A percentile compares a stretch with the other conserved stretches of the same genome.
Evolutionary conservation across 2,888 invertebrate species (phyloP).

Genomic region (Steinernema scapterisci): DNA sequence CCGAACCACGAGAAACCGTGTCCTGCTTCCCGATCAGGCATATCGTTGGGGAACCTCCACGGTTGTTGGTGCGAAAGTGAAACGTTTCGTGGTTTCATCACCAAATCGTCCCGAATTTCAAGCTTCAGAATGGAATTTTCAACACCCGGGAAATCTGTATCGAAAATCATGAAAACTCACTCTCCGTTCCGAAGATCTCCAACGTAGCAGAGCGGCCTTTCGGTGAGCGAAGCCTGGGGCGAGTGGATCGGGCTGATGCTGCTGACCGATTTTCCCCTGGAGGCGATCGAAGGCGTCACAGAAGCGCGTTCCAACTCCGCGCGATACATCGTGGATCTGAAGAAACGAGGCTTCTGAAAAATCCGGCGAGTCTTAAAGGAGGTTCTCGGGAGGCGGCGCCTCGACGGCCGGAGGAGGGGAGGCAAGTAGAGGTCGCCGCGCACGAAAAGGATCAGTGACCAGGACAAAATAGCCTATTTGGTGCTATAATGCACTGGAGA

Average conservation of each 20-base stretch:
- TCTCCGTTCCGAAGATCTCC: slow-evolving; percentile 20
- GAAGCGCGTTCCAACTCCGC: slow-evolving; percentile 20
- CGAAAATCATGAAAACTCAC: background rate
- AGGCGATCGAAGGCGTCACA: background rate
- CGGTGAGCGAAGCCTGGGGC: background rate
- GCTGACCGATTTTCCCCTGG: background rate
- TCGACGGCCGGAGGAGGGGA: background rate
- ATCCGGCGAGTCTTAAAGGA: background rate
- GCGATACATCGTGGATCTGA: background rate
- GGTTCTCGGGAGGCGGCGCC: background rate
- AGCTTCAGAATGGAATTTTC: no score
- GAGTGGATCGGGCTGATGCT: slow-evolving; percentile 3
- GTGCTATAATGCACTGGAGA: background rate
- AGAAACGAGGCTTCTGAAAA: no score
- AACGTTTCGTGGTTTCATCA: no score
- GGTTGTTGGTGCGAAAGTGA: no score
- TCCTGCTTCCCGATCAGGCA: no score
- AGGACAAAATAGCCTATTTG: no score
- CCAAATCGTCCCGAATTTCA: no score
- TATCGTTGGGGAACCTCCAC: no score
- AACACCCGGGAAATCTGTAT: background rate
- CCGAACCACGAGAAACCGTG: no score
- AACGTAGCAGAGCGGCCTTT: background rate
- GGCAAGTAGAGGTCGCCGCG: background rate
- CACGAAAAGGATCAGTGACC: background rate